Percentiles rank a stretch among this genome's conserved stretches.
Conservation (phyloP, 2,797 vertebrate species). For the Chelon auratus region DNA sequence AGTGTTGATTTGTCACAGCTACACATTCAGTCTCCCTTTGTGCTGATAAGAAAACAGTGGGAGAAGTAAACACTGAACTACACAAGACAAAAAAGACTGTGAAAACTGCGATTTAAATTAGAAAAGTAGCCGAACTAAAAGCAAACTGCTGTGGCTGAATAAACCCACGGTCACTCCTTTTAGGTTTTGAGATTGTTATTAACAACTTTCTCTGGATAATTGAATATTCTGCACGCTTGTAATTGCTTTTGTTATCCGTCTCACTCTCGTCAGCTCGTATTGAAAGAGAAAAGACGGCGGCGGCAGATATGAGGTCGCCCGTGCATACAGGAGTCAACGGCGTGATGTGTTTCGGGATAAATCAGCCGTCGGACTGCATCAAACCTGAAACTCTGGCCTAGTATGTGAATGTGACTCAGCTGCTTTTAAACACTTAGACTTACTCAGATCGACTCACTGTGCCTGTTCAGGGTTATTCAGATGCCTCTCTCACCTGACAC, state of each 20-base stretch:
- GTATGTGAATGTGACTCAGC: constrained; percentile 27
- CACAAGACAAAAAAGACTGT: background rate
- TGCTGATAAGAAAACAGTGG: background rate
- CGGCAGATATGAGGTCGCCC: constrained; percentile 26
- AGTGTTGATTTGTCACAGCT: background rate
- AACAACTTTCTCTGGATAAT: background rate
- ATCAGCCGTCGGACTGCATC: constrained; percentile 20
- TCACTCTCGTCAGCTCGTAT: background rate
- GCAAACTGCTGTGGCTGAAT: background rate
- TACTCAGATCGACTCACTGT: constrained; percentile 40
- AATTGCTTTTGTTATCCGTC: background rate
- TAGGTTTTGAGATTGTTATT: background rate
- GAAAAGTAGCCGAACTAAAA: background rate
- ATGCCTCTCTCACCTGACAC: constrained; percentile 12
- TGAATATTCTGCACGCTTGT: background rate
- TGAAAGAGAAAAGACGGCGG: background rate
- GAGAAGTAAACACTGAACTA: no score
- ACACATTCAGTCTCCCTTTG: background rate
- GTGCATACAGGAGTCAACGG: constrained; percentile 14
- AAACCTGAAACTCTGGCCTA: constrained; percentile 2
- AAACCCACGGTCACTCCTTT: background rate
- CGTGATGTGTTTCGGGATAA: constrained; percentile 16
- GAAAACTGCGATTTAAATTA: background rate
- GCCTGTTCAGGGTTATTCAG: constrained; percentile 30
- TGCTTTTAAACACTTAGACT: constrained; percentile 35